phyloP scores from a whole-genome alignment of 53 echinoderm and acorn worm species.

The Paracentrotus lividus region DNA sequence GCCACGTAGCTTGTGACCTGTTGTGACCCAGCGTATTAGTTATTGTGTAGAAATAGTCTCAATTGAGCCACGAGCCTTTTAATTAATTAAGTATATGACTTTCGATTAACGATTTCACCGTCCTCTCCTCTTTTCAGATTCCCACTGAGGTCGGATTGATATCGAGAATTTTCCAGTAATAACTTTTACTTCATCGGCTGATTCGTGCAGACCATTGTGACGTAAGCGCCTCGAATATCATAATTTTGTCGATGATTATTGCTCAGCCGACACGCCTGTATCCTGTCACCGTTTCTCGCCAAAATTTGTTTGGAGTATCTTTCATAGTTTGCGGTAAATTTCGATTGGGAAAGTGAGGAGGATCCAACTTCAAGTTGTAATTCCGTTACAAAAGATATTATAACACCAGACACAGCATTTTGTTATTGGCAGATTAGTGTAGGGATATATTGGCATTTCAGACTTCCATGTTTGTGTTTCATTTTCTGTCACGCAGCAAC shows the following conservation, averaged over 20 bases:
- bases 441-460: no score
- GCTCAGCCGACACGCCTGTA: neutral
- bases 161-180: neutral
- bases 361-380: no score
- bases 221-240: neutral
- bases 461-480: no score
- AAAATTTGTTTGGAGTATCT: neutral
- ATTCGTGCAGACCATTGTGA: constrained; percentile 22
- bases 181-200: neutral
- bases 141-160: neutral
- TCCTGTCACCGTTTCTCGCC: neutral
- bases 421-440: no score
- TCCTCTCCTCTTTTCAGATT: neutral
- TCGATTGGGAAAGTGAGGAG: neutral
- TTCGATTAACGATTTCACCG: neutral
- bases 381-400: no score
- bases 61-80: neutral
- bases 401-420: no score
- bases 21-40: neutral
- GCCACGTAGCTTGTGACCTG: no score
- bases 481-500: no score
- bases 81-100: neutral
- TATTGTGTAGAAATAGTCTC: neutral
- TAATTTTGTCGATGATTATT: neutral
- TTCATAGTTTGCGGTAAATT: neutral